Evolutionary conservation across 2,113 vertebrate genomes (phyloP).

Genomic region (Piaya cayana): DNA sequence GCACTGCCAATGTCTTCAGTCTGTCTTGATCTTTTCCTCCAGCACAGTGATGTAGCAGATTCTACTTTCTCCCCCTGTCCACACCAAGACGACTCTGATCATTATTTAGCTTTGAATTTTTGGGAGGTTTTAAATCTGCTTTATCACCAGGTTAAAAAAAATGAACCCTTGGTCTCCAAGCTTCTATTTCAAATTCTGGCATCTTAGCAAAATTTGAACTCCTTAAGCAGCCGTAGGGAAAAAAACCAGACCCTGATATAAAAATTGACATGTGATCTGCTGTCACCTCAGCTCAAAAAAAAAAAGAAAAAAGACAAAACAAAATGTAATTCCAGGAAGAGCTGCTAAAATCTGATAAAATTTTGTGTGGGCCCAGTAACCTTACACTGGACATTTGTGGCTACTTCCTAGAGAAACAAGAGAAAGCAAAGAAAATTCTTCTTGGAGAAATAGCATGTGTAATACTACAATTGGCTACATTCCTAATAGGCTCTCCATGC

Average conservation of each 20-base stretch:
- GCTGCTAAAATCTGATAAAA: conserved; percentile 57
- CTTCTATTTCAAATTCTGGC: background rate
- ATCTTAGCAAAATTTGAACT: background rate
- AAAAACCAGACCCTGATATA: background rate
- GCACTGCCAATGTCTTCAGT: accelerated
- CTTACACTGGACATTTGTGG: conserved; percentile 38
- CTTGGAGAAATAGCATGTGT: conserved; percentile 1
- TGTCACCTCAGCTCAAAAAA: background rate
- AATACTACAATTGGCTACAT: conserved; percentile 36
- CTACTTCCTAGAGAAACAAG: conserved; percentile 65
- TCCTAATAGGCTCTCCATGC: conserved; percentile 31
- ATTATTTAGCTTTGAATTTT: background rate
- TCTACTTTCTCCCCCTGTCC: background rate
- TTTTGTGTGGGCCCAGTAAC: conserved; percentile 40
- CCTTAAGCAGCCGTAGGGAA: background rate
- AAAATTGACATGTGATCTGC: conserved; percentile 3
- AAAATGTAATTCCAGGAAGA: conserved; percentile 57
- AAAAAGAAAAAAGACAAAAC: conserved; percentile 24
- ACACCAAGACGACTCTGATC: too few relatives aligned
- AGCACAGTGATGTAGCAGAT: background rate
- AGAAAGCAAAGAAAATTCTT: conserved; percentile 64
- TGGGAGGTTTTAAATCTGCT: background rate
- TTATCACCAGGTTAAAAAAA: background rate
- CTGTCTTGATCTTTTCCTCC: background rate
- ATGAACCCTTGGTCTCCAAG: background rate